Evolutionary conservation across 2,113 vertebrate species (phyloP), one percentile per base, ranked within the genome.

Genomic region (Argyrosomus japonicus): DNA sequence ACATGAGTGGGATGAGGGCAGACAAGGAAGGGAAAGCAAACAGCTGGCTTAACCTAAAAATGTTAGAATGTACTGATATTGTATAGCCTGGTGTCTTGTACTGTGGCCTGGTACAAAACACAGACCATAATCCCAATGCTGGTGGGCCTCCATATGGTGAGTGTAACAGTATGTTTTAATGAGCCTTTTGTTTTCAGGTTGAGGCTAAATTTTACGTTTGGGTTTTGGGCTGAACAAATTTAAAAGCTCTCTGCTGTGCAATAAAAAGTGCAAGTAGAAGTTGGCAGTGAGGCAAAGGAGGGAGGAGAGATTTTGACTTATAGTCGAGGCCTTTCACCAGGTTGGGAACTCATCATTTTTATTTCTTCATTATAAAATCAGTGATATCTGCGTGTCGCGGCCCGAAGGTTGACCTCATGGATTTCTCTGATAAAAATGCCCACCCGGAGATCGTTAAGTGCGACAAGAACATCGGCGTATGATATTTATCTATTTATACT

Each of bases 401-500:
- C 87, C 84, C 77, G 57, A 5, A 45, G 36, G 13, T 76, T 89
- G 91, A 85, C 88, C 88, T 81, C 72, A 89, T 89, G 83, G 90
- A 92, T 91, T 88, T 87, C 71, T 82, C 60, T 70, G 88, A 85
- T 88, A 90, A 91, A 90, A 89, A 82, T 77, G 63, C 83, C 81
- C 29, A 48, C 79, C 54, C 76, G 1, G 60, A 81, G 88, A 88
- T 90, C 65, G 73, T 92, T 92, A 92, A 87, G 67, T 64, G 40
- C 6, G 68, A 84, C 85, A 57, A 79, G 85, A 86, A 63, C 89
- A 73, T 57, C 69, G 3, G 79, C 89, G 89, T 84, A 84, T 93
- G 87, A 87, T 92, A 90, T 93, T 92, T 93, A 92, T 91, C 82
- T 91, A 88, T 92, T 93, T 89, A 87, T 87, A 77, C 81, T 72